These are phyloP conservation scores for Baronia brevicornis DNA, from an alignment of 2,888 invertebrate genomes.

Conservation along the genomic window DNA sequence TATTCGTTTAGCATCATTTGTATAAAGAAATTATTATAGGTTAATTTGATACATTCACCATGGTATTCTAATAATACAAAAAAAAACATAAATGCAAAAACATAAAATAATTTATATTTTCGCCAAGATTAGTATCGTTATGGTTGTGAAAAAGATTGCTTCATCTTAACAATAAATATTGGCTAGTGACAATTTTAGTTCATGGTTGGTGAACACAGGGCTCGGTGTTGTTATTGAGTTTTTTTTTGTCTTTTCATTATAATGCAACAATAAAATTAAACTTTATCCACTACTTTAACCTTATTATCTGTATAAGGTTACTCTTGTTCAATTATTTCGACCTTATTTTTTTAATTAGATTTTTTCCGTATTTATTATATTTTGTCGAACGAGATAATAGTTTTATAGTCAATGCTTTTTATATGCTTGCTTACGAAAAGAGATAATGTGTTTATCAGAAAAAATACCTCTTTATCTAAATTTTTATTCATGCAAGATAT, in stretches of 20 bases:
- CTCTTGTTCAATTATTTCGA: conserved; percentile 31
- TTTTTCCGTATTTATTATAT: conserved; percentile 5
- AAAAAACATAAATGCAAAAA: no score
- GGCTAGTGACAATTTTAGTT: conserved; percentile 6
- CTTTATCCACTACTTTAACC: conserved; percentile 39
- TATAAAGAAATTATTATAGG: no score
- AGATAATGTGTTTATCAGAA: no score
- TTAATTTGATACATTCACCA: no score
- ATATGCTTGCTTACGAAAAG: neutral
- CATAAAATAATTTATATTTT: no score
- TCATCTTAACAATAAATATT: no score
- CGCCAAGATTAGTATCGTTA: no score
- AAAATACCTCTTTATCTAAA: no score
- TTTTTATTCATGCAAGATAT: no score
- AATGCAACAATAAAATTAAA: conserved; percentile 31
- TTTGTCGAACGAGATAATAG: neutral
- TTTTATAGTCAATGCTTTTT: neutral
- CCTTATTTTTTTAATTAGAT: conserved; percentile 36
- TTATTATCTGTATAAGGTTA: conserved; percentile 37
- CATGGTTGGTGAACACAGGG: conserved; percentile 5
- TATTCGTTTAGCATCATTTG: no score
- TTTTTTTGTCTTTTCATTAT: conserved; percentile 20
- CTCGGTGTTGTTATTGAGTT: conserved; percentile 7
- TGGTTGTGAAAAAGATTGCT: no score
- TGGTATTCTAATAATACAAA: no score